These are phyloP conservation scores for Coenobita brevimanus DNA, from an alignment of 1,140 invertebrate genomes.

Conservation along the genomic window DNA sequence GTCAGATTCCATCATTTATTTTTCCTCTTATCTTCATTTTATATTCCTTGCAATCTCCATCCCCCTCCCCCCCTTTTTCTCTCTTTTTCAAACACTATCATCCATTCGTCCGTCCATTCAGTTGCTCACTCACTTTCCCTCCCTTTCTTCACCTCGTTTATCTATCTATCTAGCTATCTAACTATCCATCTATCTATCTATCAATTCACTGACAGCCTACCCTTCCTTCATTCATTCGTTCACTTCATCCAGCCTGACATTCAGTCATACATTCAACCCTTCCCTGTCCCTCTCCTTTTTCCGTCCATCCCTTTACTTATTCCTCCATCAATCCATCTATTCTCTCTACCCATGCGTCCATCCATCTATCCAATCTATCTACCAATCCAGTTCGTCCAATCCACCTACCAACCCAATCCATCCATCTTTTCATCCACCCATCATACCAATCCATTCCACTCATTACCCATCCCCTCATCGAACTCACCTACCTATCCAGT, in stretches of 20 bases:
- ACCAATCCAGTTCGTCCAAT: too few relatives aligned
- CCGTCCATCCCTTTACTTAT: background rate
- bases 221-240: background rate
- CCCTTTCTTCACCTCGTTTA: background rate
- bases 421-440: too few relatives aligned
- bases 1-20: too few relatives aligned
- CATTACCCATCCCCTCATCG: too few relatives aligned
- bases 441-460: too few relatives aligned
- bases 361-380: background rate
- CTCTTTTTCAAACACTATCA: background rate
- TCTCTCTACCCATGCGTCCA: background rate
- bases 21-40: too few relatives aligned
- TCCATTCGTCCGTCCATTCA: background rate
- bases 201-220: too few relatives aligned
- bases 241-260: background rate
- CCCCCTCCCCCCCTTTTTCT: background rate
- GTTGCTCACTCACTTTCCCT: too few relatives aligned
- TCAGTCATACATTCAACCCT: background rate
- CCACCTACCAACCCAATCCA: too few relatives aligned
- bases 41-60: background rate
- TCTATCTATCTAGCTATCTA: background rate
- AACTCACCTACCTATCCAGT: too few relatives aligned
- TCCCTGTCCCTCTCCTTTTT: background rate
- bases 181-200: background rate
- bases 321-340: background rate